phyloP scores from a whole-genome alignment of 2,797 vertebrate genomes.

The Loriculus beryllinus region DNA sequence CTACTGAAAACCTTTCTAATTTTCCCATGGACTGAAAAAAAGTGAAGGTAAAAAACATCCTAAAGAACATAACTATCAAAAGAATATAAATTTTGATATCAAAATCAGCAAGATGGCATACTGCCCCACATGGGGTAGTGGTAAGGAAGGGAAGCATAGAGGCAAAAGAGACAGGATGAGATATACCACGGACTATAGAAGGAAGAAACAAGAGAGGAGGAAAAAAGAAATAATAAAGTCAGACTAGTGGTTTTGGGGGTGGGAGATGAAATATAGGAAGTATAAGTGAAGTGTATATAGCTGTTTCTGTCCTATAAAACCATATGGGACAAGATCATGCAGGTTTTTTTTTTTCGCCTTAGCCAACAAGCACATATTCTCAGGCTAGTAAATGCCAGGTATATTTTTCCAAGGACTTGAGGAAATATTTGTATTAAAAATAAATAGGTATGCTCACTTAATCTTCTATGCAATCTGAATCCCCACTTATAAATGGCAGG shows the following conservation, averaged over 20 bases:
- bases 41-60: neutral
- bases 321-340: neutral
- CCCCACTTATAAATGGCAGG: slow-evolving; percentile 25
- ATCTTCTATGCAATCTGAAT: slow-evolving; percentile 3
- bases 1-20: neutral
- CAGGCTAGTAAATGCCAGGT: neutral
- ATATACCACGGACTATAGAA: neutral
- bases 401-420: neutral
- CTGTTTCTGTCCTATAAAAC: neutral
- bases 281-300: neutral
- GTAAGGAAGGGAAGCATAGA: neutral
- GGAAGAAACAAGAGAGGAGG: neutral
- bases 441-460: slow-evolving; percentile 26
- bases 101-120: neutral
- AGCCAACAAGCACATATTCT: neutral
- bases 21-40: neutral
- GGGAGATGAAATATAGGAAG: neutral
- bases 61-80: neutral
- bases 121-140: fast-evolving
- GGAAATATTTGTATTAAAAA: slow-evolving; percentile 27
- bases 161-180: neutral
- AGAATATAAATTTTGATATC: neutral
- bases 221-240: neutral
- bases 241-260: neutral
- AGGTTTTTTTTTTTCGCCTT: neutral